phyloP scores from a whole-genome alignment of 2,113 vertebrate species.

The Coracopsis vasa region DNA sequence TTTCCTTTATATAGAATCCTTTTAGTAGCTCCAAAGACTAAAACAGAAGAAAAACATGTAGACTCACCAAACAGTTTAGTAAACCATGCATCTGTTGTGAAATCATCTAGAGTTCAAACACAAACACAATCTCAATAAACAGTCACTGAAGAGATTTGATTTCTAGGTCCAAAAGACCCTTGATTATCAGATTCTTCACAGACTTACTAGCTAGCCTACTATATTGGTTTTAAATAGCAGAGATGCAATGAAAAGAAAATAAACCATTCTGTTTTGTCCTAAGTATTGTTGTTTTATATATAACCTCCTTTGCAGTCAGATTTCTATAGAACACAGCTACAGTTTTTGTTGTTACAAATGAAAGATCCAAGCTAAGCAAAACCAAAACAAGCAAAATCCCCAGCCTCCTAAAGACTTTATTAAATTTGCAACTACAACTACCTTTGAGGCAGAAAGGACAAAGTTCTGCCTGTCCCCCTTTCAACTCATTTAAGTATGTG shows the following conservation, averaged over 20 bases:
- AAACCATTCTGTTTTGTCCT: not conserved
- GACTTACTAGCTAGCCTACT: constrained; percentile 18
- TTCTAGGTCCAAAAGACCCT: constrained; percentile 37
- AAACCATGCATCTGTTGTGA: not conserved
- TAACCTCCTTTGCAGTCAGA: not conserved
- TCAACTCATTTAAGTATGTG: not conserved
- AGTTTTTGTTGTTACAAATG: not conserved
- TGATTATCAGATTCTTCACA: constrained; percentile 41
- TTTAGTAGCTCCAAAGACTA: not conserved
- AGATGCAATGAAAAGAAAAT: not conserved
- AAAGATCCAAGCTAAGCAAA: not conserved
- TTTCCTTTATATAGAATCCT: not conserved
- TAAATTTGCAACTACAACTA: not conserved
- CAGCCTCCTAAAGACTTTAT: not conserved
- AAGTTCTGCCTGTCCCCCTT: not conserved
- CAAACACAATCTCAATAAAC: constrained; percentile 18
- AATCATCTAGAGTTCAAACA: not conserved
- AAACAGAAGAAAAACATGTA: not conserved
- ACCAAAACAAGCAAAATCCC: not conserved
- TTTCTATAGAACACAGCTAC: not conserved
- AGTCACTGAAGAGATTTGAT: constrained; percentile 24
- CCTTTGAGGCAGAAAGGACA: not conserved
- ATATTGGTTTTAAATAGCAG: constrained; percentile 18
- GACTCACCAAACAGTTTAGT: not conserved
- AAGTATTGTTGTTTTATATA: not conserved